phyloP scores from a whole-genome alignment of 2,888 invertebrate species.

The Choreutis nemorana region DNA sequence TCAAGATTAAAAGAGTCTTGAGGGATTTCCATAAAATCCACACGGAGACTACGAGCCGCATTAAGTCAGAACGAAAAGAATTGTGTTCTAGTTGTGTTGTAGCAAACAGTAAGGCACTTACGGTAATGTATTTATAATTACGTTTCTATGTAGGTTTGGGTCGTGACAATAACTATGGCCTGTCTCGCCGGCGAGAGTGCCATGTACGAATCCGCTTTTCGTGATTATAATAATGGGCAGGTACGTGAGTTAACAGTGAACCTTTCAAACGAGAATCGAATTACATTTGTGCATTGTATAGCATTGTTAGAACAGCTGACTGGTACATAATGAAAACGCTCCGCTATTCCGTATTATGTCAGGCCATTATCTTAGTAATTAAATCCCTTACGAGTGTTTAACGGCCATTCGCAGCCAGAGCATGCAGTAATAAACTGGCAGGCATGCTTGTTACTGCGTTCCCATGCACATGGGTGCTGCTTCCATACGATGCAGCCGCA shows the following conservation, averaged over 20 bases:
- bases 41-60: constrained; percentile 21
- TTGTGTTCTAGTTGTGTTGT: constrained; percentile 28
- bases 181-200: constrained; percentile 16
- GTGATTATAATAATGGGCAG: constrained; percentile 30
- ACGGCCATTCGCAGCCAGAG: constrained; percentile 21
- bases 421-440: constrained; percentile 19
- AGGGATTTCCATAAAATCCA: constrained; percentile 21
- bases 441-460: constrained; percentile 23
- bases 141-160: constrained; percentile 38
- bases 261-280: constrained; percentile 26
- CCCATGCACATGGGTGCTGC: constrained; percentile 30
- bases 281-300: constrained; percentile 11
- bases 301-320: constrained; percentile 13
- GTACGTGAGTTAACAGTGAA: constrained; percentile 27
- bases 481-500: constrained; percentile 15
- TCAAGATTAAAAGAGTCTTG: constrained; percentile 24
- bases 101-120: constrained; percentile 40
- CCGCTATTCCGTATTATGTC: constrained; percentile 18
- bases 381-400: constrained; percentile 33
- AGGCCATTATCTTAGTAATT: constrained; percentile 32
- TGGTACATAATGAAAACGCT: constrained; percentile 19
- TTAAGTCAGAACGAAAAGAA: constrained; percentile 25
- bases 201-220: constrained; percentile 21
- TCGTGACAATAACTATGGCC: constrained; percentile 28
- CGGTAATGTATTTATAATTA: constrained; percentile 61